Base-by-base conservation (phyloP, 2,113 vertebrate species). In the Salvelinus alpinus region DNA sequence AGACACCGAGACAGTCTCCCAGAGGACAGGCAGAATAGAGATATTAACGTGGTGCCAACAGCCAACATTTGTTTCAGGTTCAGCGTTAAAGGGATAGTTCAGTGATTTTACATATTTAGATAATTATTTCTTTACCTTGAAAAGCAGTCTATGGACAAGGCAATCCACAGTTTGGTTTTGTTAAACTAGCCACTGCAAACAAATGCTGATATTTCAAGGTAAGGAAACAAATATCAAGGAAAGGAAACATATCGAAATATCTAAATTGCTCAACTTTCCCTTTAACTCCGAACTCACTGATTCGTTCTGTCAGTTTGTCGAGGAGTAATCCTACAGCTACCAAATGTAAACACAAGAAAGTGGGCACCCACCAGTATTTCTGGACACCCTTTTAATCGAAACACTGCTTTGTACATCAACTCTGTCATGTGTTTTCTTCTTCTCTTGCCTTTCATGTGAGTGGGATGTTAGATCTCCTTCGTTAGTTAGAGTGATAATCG, bases 11-110 rank as follows among this genome's bases (percentile, higher is more conserved):
- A 70, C 57, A 78, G 82, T 86, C 73, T 84, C 80, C 86, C 85
- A 80, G 16, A 54, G 64, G 82, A 82, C 79, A 47, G 65, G 79
- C 70, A 82, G 69, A 83, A 73, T 67, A 71, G 73, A 81, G 80
- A 88, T 87, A 82, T 87, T 86, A 87, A 86, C 79, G n/a, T 71
- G 80, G 76, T 89, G 90, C 89, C 90, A 91, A 44, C 38, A 44
- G 38, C 9, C 38, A 44, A 89, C 90, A 90, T 93, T 93, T 92
- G 91, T 89, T 92, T 93, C 86, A 24, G 84, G 88, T 91, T 86
- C 83, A 79, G 44, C 72, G 76, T 81, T 54, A 29, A 78, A 73
- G 64, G 64, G 24, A 11, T 14, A 25, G 60, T n/a, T 64, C 64
- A 29, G 64, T 14, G 12, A 65, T 16, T 65, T 27, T 29, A 29